A percentile compares a stretch with the other conserved stretches of the same genome.
These are phyloP conservation scores for rat (Rattus norvegicus) DNA, from an alignment of 2,113 vertebrate species.

Conservation along the genomic window GRCr8 NC_086026.1:23987001-23987500, in stretches of 20 bases:
- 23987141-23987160: background rate
- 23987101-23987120: too few relatives aligned
- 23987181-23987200: background rate
- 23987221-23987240: background rate
- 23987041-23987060: background rate
- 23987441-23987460: too few relatives aligned
- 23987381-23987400: background rate
- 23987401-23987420: background rate
- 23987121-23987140: background rate
- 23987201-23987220: too few relatives aligned
- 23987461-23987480: background rate
- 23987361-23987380: background rate
- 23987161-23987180: background rate
- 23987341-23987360: background rate
- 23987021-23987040: background rate
- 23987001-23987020: background rate
- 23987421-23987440: background rate
- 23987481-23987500: background rate
- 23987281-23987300: background rate
- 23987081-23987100: background rate
- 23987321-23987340: background rate
- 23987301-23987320: background rate
- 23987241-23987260: background rate
- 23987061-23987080: background rate
- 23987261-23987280: background rate